Conservation (phyloP, 2,797 vertebrate species). For the Eurystomus glaucurus region DNA sequence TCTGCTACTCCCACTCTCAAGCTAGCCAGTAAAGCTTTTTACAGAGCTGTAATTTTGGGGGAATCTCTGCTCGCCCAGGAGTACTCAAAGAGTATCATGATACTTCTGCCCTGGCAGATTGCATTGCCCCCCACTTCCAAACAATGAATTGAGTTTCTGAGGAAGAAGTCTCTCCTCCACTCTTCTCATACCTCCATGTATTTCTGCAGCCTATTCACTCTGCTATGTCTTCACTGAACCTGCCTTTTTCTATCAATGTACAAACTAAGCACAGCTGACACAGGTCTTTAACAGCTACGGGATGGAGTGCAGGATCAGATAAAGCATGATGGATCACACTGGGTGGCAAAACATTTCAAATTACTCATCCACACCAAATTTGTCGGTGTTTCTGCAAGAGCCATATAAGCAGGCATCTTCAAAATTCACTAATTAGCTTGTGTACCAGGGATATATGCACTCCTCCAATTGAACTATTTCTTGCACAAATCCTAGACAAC, state of each 20-base stretch:
- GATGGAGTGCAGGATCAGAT: rapidly evolving
- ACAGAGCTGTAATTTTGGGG: not conserved
- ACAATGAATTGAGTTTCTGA: not conserved
- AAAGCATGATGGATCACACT: not conserved
- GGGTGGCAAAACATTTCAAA: not conserved
- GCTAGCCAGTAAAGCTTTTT: not conserved
- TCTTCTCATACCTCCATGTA: not conserved
- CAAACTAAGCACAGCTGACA: not conserved
- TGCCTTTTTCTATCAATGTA: not conserved
- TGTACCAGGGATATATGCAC: not conserved
- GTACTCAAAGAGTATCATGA: not conserved
- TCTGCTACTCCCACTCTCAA: not conserved
- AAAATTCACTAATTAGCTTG: not conserved
- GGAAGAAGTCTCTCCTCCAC: not conserved
- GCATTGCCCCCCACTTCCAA: not conserved
- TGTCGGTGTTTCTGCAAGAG: not conserved
- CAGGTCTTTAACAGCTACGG: not conserved
- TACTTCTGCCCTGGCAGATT: not conserved
- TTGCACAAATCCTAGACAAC: not conserved
- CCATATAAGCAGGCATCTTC: not conserved
- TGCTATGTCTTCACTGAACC: not conserved
- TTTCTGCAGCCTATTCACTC: not conserved
- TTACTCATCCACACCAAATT: not conserved
- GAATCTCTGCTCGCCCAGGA: not conserved
- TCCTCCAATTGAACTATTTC: not conserved